Evolutionary conservation across 1,140 invertebrate species (phyloP).

Genomic region (Cepaea nemoralis): DNA sequence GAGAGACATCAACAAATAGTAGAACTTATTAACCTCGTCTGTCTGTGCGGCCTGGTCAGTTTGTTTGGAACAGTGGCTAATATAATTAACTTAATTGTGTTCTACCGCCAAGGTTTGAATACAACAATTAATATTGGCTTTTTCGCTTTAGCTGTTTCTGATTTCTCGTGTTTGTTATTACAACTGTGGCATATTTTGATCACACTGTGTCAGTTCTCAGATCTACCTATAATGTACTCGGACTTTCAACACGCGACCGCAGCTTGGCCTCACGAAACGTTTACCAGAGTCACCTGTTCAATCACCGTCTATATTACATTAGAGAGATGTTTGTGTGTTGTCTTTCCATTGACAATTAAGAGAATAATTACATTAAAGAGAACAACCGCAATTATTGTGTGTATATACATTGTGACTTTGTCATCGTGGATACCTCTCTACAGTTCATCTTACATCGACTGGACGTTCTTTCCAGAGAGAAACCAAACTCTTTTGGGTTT

Average conservation of each 20-base stretch:
- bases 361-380: background rate
- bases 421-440: background rate
- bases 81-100: background rate
- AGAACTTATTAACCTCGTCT: background rate
- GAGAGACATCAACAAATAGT: too few species aligned
- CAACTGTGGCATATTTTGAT: background rate
- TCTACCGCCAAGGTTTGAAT: background rate
- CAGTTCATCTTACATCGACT: background rate
- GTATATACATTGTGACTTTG: background rate
- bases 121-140: conserved; percentile 1
- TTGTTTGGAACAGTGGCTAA: background rate
- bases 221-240: background rate
- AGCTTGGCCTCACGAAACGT: background rate
- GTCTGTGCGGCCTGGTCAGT: background rate
- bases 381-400: background rate
- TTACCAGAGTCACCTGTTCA: conserved; percentile 7
- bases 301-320: conserved; percentile 4
- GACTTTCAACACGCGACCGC: background rate
- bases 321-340: conserved; percentile 4
- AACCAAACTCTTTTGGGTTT: conserved; percentile 17
- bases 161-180: background rate
- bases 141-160: background rate
- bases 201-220: background rate
- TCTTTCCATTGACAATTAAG: background rate
- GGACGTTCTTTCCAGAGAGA: conserved; percentile 3